Percentiles rank a stretch among this genome's conserved stretches.
Conservation (phyloP, 2,797 vertebrate genomes). For the Pipistrellus nathusii region DNA sequence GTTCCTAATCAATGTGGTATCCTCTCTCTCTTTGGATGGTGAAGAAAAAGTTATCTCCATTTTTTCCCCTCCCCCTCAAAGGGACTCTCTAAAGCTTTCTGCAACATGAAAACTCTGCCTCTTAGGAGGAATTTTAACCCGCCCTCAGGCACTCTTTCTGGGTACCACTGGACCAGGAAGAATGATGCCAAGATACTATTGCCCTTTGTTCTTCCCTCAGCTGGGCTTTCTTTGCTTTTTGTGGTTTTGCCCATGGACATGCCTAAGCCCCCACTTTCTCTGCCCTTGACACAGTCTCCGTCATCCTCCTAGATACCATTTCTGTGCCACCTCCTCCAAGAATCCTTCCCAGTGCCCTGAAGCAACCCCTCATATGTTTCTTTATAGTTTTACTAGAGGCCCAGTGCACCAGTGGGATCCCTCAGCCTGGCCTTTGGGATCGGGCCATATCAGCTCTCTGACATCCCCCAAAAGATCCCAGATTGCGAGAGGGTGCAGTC, state of each 20-base stretch:
- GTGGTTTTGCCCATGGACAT: not conserved
- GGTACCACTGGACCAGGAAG: too few relatives aligned
- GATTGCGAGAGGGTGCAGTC: too few relatives aligned
- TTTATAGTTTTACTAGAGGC: not conserved
- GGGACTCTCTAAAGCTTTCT: not conserved
- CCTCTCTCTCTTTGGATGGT: not conserved
- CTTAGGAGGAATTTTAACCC: rapidly evolving
- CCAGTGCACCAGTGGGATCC: too few relatives aligned
- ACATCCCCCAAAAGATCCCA: too few relatives aligned
- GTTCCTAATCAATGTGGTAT: not conserved
- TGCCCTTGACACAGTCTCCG: rapidly evolving
- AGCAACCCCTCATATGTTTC: not conserved
- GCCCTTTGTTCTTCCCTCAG: not conserved
- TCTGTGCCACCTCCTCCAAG: not conserved
- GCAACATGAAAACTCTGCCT: not conserved
- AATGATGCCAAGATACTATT: not conserved
- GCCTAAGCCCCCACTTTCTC: not conserved
- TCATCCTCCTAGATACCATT: not conserved
- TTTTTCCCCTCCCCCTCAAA: not conserved
- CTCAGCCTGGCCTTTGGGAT: too few relatives aligned
- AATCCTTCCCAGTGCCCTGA: not conserved
- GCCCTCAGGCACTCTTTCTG: not conserved
- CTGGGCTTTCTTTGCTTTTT: not conserved
- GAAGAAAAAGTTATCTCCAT: not conserved
- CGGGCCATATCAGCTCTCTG: too few relatives aligned